These are phyloP conservation scores for Tetranychus truncatus DNA, from an alignment of 2,888 invertebrate genomes.

Conservation along the genomic window DNA sequence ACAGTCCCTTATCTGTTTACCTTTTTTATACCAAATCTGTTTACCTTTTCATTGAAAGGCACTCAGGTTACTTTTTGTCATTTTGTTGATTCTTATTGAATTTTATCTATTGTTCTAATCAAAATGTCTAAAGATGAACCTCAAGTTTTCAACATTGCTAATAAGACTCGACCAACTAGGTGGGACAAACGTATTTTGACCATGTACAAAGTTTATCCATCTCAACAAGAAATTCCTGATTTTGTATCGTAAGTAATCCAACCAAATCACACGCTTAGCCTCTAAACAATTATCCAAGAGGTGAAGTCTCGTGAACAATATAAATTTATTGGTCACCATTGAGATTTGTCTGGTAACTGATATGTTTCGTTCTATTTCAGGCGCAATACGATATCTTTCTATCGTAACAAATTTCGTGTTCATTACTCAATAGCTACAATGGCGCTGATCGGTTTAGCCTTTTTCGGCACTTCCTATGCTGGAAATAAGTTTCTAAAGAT, in stretches of 20 bases:
- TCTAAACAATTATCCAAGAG: neutral
- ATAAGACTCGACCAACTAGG: neutral
- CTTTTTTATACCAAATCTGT: no score
- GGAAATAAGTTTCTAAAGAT: no score
- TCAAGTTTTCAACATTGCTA: neutral
- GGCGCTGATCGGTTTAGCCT: neutral
- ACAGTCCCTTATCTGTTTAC: no score
- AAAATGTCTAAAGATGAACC: neutral
- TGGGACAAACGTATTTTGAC: neutral
- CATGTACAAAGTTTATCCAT: neutral
- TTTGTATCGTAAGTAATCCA: neutral
- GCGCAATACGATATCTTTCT: neutral
- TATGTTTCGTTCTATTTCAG: neutral
- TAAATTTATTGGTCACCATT: neutral
- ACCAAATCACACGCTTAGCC: no score
- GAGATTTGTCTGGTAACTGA: neutral
- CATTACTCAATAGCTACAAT: neutral
- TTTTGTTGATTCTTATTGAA: no score
- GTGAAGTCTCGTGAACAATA: neutral
- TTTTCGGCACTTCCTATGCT: no score
- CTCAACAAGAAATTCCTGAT: neutral
- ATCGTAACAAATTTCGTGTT: neutral
- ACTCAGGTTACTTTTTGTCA: no score
- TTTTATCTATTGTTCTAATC: no score
- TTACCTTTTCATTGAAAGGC: no score